These are phyloP conservation scores for Gasterosteus aculeatus DNA, from an alignment of 2,113 vertebrate genomes.

Conservation along the genomic window DNA sequence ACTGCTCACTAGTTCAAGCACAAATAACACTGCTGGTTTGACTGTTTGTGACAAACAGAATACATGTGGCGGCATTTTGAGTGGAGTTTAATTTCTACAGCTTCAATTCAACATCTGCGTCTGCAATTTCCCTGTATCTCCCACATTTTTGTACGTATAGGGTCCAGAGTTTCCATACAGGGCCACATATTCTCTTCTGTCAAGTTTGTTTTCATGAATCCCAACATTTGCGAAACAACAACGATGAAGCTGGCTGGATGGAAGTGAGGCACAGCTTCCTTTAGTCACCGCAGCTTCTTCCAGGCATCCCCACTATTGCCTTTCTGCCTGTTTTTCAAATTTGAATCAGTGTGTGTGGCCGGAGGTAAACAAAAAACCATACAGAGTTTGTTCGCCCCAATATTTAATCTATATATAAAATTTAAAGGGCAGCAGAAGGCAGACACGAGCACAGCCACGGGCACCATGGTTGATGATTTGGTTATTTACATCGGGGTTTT, in stretches of 20 bases:
- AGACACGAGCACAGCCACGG: conserved; percentile 16
- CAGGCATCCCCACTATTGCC: conserved; percentile 23
- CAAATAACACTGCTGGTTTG: too few relatives aligned
- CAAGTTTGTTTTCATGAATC: too few relatives aligned
- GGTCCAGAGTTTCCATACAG: too few relatives aligned
- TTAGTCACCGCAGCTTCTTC: conserved; percentile 8
- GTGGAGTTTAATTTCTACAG: too few relatives aligned
- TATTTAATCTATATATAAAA: conserved; percentile 29
- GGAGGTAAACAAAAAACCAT: conserved; percentile 12
- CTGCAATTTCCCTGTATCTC: too few relatives aligned
- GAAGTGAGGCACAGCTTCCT: conserved; percentile 16
- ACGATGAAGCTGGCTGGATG: neutral
- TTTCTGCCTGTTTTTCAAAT: conserved; percentile 25
- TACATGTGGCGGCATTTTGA: too few relatives aligned
- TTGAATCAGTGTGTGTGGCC: conserved; percentile 39
- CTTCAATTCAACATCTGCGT: too few relatives aligned
- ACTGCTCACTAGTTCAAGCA: too few relatives aligned
- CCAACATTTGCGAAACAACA: conserved; percentile 16
- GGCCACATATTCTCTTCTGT: too few relatives aligned
- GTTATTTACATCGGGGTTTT: conserved; percentile 46
- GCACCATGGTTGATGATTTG: conserved; percentile 33
- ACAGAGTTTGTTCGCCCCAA: conserved; percentile 21
- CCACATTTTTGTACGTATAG: too few relatives aligned
- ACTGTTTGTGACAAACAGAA: too few relatives aligned
- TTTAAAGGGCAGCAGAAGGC: conserved; percentile 42